Conservation (phyloP, 2,113 vertebrate genomes). For the Haemorhous mexicanus region DNA sequence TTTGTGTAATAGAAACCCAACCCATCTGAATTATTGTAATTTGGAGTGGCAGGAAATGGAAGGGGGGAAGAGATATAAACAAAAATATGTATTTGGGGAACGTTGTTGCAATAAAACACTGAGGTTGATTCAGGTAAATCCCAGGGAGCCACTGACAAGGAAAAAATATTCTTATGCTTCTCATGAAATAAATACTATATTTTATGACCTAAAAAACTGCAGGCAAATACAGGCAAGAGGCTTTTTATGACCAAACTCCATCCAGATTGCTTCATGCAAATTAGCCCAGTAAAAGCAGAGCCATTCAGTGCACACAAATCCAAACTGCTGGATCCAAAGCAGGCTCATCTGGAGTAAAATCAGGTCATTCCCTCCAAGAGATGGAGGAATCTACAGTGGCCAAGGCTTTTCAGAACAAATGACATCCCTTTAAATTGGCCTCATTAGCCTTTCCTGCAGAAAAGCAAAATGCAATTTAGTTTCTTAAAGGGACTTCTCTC, state of each 20-base stretch:
- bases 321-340: background rate
- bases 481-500: constrained; percentile 35
- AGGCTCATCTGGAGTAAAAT: constrained; percentile 38
- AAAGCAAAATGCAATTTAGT: constrained; percentile 20
- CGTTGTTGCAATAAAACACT: background rate
- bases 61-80: background rate
- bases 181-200: background rate
- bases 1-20: background rate
- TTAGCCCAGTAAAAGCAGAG: background rate
- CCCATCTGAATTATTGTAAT: background rate
- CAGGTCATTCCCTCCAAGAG: background rate
- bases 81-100: background rate
- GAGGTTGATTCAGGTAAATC: background rate
- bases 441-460: constrained; percentile 25
- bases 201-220: constrained; percentile 5
- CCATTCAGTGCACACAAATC: background rate
- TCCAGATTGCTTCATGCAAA: constrained; percentile 29
- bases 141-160: background rate
- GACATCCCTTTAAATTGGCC: background rate
- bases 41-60: background rate
- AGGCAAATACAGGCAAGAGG: background rate
- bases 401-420: constrained; percentile 2
- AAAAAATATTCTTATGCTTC: background rate
- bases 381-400: background rate
- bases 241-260: background rate